Conservation (phyloP, 2,797 vertebrate species). For the Jordanella pulchra region DNA sequence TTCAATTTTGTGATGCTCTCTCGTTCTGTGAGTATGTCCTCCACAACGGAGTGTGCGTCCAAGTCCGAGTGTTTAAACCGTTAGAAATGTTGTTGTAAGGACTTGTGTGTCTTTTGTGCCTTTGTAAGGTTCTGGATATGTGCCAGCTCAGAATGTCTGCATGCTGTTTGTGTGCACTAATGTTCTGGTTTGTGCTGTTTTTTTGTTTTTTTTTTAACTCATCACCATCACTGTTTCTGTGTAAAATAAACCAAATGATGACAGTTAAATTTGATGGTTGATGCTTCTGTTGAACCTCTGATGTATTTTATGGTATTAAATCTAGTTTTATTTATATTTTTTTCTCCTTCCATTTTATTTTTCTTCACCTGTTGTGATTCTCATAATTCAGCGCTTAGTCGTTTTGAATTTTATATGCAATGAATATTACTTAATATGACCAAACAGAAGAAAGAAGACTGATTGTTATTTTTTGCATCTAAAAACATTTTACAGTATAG, state of each 20-base stretch:
- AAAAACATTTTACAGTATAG: no score
- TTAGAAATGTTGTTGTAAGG: neutral
- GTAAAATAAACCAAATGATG: constrained; percentile 53
- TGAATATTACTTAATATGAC: neutral
- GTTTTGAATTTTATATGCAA: neutral
- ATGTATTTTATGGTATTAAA: constrained; percentile 15
- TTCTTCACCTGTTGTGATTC: constrained; percentile 1
- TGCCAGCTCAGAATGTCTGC: constrained; percentile 31
- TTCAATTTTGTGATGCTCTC: constrained; percentile 65
- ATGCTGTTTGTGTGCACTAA: constrained; percentile 44
- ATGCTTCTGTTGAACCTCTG: constrained; percentile 26
- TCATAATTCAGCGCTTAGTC: neutral
- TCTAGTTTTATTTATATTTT: constrained; percentile 21
- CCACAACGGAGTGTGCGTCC: constrained; percentile 45
- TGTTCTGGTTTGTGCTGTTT: constrained; percentile 38
- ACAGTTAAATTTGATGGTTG: constrained; percentile 36
- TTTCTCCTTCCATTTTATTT: constrained; percentile 7
- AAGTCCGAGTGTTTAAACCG: constrained; percentile 25
- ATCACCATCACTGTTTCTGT: constrained; percentile 57
- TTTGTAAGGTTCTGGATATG: constrained; percentile 17
- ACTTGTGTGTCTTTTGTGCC: constrained; percentile 30
- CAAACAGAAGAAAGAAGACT: neutral
- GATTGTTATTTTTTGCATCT: no score
- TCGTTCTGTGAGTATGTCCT: constrained; percentile 79
- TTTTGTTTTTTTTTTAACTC: constrained; percentile 32